These are phyloP conservation scores for Coboldia fuscipes DNA, from an alignment of 1,140 invertebrate genomes.

Conservation along the genomic window DNA sequence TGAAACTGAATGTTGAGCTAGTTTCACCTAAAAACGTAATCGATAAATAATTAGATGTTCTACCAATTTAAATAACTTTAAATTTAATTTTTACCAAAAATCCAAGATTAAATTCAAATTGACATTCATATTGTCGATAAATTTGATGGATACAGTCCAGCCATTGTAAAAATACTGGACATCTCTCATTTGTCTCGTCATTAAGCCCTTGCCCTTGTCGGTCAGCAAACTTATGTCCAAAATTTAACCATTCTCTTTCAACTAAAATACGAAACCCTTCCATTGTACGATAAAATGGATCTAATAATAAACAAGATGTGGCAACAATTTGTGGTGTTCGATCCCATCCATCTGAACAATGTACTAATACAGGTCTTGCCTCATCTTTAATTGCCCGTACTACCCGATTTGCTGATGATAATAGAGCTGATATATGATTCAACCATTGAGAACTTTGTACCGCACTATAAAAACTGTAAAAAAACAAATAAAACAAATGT, in stretches of 20 bases:
- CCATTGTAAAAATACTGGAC: constrained; percentile 96
- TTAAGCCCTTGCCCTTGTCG: constrained; percentile 71
- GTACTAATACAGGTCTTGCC: constrained; percentile 76
- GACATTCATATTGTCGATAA: constrained; percentile 67
- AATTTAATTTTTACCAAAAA: constrained; percentile 52
- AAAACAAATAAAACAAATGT: constrained; percentile 6
- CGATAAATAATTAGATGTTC: constrained; percentile 7
- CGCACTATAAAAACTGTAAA: constrained; percentile 62
- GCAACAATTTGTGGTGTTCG: constrained; percentile 86
- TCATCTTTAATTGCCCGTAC: constrained; percentile 60
- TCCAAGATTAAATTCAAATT: constrained; percentile 85
- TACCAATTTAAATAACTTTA: constrained; percentile 2
- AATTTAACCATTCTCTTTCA: constrained; percentile 89
- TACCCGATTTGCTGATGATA: constrained; percentile 58
- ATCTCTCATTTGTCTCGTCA: constrained; percentile 75
- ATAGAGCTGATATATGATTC: constrained; percentile 63
- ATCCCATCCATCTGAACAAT: constrained; percentile 96
- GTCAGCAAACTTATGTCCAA: constrained; percentile 93
- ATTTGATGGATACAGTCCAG: constrained; percentile 92
- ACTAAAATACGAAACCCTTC: constrained; percentile 81
- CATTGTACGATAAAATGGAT: constrained; percentile 63
- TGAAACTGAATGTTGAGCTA: constrained; percentile 87
- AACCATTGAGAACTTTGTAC: constrained; percentile 81
- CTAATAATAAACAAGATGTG: constrained; percentile 73
- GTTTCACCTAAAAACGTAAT: constrained; percentile 53